These are phyloP conservation scores for Gastrophysa polygoni DNA, from an alignment of 2,888 invertebrate species.

Conservation along the genomic window DNA sequence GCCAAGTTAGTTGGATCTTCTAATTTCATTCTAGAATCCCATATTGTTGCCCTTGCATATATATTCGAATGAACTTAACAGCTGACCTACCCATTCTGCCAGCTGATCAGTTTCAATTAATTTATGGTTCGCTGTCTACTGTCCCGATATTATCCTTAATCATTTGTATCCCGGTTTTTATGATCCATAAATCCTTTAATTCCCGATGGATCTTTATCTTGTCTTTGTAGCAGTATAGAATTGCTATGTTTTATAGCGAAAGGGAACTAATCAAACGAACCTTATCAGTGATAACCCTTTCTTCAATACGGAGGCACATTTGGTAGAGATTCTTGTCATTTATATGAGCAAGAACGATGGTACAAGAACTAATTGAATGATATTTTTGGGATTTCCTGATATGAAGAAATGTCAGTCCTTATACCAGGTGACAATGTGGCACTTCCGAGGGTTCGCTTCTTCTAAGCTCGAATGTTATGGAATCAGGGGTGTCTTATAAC, in stretches of 20 bases:
- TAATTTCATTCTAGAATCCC: too few relatives aligned
- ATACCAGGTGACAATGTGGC: too few relatives aligned
- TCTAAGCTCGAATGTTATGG: not conserved
- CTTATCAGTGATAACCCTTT: not conserved
- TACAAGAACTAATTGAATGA: not conserved
- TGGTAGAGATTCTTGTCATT: not conserved
- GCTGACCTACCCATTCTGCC: too few relatives aligned
- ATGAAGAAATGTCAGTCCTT: too few relatives aligned
- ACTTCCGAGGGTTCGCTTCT: too few relatives aligned
- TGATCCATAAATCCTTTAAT: not conserved
- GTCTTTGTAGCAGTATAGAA: not conserved
- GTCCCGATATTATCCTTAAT: not conserved
- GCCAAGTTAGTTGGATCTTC: too few relatives aligned
- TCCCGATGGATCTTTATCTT: not conserved
- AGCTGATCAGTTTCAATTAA: not conserved
- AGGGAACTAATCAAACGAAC: not conserved
- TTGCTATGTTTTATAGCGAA: not conserved
- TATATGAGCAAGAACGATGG: not conserved
- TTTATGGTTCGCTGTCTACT: not conserved
- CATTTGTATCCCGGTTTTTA: not conserved
- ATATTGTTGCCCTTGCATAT: too few relatives aligned
- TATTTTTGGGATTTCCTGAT: too few relatives aligned
- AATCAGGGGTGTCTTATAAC: not conserved
- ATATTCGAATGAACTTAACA: too few relatives aligned
- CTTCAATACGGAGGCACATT: not conserved